A percentile compares a stretch with the other conserved stretches of the same genome.
phyloP scores from a whole-genome alignment of 2,797 vertebrate genomes.

The Tokudaia tokunoshimensis region DNA sequence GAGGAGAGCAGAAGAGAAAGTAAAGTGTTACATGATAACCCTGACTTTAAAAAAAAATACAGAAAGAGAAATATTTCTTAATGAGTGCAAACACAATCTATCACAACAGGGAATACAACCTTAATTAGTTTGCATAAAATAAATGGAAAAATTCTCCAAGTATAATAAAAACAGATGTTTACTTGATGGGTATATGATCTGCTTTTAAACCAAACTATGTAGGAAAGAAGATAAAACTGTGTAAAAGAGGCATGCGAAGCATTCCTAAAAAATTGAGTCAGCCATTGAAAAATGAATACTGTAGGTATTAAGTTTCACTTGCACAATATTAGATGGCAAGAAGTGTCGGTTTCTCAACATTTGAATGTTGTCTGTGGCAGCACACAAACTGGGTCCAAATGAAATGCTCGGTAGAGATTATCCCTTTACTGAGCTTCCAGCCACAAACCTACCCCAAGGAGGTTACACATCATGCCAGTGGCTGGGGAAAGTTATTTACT shows the following conservation, averaged over 20 bases:
- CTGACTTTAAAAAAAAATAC: not conserved
- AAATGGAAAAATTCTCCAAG: conserved; percentile 34
- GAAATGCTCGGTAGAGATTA: conserved; percentile 7
- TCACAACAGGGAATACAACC: not conserved
- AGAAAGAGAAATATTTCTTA: conserved; percentile 8
- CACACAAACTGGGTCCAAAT: conserved; percentile 57
- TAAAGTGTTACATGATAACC: conserved; percentile 39
- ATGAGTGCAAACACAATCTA: conserved; percentile 7
- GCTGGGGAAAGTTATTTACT: not conserved
- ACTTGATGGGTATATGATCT: conserved; percentile 32
- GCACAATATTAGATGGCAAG: conserved; percentile 75
- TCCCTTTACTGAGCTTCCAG: not conserved
- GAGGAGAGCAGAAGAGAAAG: conserved; percentile 29
- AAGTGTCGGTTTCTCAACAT: conserved; percentile 73
- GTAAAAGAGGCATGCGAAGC: conserved; percentile 63
- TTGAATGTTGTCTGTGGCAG: not conserved
- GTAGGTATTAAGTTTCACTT: conserved; percentile 80
- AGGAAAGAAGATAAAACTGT: conserved; percentile 55
- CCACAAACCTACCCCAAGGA: conserved; percentile 20
- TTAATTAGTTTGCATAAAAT: conserved; percentile 49
- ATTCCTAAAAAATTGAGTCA: conserved; percentile 65
- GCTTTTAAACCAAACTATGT: conserved; percentile 26
- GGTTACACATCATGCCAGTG: not conserved
- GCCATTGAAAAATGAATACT: conserved; percentile 71
- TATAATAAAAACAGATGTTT: conserved; percentile 49